Evolutionary conservation across 2,888 invertebrate species (phyloP), one percentile per base, ranked within the genome.

Genomic region (Euclidia mi): DNA sequence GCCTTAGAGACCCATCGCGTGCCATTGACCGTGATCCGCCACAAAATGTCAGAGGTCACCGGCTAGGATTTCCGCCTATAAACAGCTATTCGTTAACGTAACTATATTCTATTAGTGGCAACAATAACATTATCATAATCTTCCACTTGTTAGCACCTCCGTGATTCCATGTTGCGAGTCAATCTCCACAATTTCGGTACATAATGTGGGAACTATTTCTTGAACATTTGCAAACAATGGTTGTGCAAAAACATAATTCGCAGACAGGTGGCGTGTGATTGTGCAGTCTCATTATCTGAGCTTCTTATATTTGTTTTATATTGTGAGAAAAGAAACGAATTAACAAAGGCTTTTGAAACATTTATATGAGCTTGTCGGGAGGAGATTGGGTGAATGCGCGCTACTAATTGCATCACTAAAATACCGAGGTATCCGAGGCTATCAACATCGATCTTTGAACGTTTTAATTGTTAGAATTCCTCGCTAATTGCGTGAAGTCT

Each of bases 31-130:
- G 79, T 79, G 82, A 85, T 82, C 79, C 74, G 65, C 60, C 58
- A 63, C 56, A 40, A 82, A 91, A 91, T 88, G 87, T 81, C 89
- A 91, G 78, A 86, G 90, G 85, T 89, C 83, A 45, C 44, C 45
- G 50, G 65, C 68, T 72, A 84, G 79, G 79, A 87, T 81, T 81
- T 86, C 85, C 86, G 81, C 69, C 52, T 76, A 40, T 50, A 64
- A 45, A 51, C 28, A 41, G 34, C 50, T 43, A 38, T 48, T 51
- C 47, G 44, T 14, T 51, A 44, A 56, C 35, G 20, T 47, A 59
- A 49, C 57, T 50, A 70, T 71, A 4, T 43, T 65, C 48, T 71
- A 66, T 71, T 60, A 41, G 32, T 45, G 55, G 53, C 60, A 66
- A 50, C 57, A 55, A 62, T 60, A 63, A 59, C 46, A 71, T 68